Base-by-base conservation (phyloP, 2,113 vertebrate genomes). In the Canis aureus region DNA sequence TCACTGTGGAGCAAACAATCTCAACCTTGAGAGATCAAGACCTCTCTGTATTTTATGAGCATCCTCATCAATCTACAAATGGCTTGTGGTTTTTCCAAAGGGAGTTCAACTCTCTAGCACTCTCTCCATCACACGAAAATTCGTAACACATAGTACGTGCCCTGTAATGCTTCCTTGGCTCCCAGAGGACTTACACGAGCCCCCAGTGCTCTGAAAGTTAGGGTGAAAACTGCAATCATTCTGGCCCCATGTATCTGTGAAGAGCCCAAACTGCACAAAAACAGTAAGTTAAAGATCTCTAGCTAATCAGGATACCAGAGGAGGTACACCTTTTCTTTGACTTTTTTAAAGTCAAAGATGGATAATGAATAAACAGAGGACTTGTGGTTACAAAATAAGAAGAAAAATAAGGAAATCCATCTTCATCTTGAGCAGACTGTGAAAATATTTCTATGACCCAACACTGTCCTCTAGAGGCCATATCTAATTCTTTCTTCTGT, bases 381-480 rank as follows among this genome's bases (percentile, higher is more conserved):
- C 55, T 71, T 51, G 11, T 66, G 35, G 32, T 89, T 97, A 55
- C 49, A 91, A 94, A 81, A 57, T 43, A 29, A 64, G 60, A 62
- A 74, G 35, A 73, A 92, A 84, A 92, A 43, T n/a, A 62, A 57
- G 4, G 69, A 64, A 92, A 78, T 62, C 53, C 60, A 73, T 71
- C 71, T 94, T 93, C 22, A 91, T 67, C 27, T 66, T 87, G 59
- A 6, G n/a, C 82, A 87, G 81, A 53, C 1, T 38, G n/a, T 0
- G 73, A 82, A 76, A 38, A 20, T 62, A 94, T 98, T 94, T 88
- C 98, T 66, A 9, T 96, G 97, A 98, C 91, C 96, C 98, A 98
- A 98, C 87, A 98, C 97, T 98, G 98, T 95, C 98, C 98, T 98
- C 98, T 98, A 98, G 98, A 98, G 98, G 98, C 94, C 85, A 85